Evolutionary conservation across 2,888 invertebrate species (phyloP).

Genomic region (Keiferia lycopersicella): DNA sequence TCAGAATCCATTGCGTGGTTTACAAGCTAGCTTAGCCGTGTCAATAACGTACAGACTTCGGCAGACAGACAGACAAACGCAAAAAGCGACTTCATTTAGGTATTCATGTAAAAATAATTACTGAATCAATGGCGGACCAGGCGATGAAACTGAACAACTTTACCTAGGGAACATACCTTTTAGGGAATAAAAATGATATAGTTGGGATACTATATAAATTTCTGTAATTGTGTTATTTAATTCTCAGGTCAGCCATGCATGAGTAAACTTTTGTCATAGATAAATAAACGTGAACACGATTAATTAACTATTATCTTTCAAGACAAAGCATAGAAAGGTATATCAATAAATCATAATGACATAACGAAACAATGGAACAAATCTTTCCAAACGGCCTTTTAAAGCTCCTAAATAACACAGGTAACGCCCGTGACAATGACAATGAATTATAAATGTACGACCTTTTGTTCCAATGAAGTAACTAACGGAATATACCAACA

Average conservation of each 20-base stretch:
- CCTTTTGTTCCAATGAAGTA: constrained; percentile 35
- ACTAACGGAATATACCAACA: not conserved
- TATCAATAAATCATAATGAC: constrained; percentile 15
- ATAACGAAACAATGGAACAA: not conserved
- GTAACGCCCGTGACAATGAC: constrained; percentile 31
- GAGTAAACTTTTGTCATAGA: not conserved
- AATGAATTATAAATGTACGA: constrained; percentile 38
- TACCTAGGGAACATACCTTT: not conserved
- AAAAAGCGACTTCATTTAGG: no score
- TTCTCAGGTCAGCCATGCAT: not conserved
- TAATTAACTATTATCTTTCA: not conserved
- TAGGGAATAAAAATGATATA: no score
- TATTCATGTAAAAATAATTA: no score
- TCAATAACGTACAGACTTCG: no score
- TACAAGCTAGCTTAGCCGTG: no score
- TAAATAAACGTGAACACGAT: not conserved
- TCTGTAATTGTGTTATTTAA: not conserved
- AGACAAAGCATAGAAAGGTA: constrained; percentile 11
- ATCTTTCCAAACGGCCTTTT: not conserved
- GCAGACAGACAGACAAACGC: no score
- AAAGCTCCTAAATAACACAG: constrained; percentile 3
- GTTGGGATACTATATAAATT: not conserved
- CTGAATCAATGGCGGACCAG: no score
- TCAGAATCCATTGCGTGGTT: no score
- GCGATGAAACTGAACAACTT: no score